Base-by-base conservation (phyloP, 2,888 invertebrate species). In the Cacoxenus indagator region DNA sequence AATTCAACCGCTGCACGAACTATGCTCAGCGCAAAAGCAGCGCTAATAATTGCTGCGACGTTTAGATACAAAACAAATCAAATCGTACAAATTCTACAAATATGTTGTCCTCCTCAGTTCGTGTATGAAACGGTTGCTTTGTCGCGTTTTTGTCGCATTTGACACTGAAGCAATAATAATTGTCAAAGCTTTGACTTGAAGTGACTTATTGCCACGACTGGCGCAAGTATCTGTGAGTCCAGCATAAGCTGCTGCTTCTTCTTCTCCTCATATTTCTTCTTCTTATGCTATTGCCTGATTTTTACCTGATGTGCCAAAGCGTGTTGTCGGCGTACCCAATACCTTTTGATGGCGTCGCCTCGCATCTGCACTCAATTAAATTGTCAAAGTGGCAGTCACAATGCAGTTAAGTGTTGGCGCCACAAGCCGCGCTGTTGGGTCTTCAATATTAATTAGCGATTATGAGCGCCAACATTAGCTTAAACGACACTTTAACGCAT, bases 121-220 rank as follows among this genome's bases (percentile, higher is more conserved):
- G 27, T 73, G 64, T 54, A 61, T 29, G 31, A 29, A 64, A 61
- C n/a, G n/a, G n/a, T 65, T 66, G 61, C 73, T 67, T 67, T 67
- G 68, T 64, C 67, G 72, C 68, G 67, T 70, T n/a, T n/a, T 68
- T 22, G 46, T 51, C 64, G 54, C 64, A 70, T 69, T 73, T 81
- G 80, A 83, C 83, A 81, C 83, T 72, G 76, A 70, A 75, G 80
- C 82, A 75, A 81, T 81, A 80, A 81, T 81, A 81, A 81, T 83
- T 83, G 80, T 81, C 80, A 82, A 82, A 83, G 80, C 80, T 72
- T 59, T 75, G 82, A 81, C 80, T 80, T 74, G 70, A 73, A 71
- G 71, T 80, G 79, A 82, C 83, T 77, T 80, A 81, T 78, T 24
- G 43, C 24, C 45, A 45, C 45, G 45, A 11, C 51, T 22, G 24